A percentile compares a stretch with the other conserved stretches of the same genome.
These are phyloP conservation scores for Drosophila eugracilis DNA, from an alignment of 1,140 invertebrate genomes.

Conservation along the genomic window DNA sequence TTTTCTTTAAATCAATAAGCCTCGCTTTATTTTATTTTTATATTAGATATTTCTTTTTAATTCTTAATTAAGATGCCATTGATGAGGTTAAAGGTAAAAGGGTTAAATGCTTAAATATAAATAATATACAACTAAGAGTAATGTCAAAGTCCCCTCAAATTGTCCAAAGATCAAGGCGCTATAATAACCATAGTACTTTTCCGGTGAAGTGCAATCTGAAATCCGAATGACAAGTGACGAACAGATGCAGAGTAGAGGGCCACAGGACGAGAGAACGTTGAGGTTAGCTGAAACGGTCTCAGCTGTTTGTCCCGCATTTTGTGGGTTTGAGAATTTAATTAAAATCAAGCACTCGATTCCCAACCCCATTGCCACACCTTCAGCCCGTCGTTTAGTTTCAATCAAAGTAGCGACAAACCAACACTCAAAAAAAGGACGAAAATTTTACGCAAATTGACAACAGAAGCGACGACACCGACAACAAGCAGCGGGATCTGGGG, in stretches of 20 bases:
- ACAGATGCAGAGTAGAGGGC: not conserved
- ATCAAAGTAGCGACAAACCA: slow-evolving; percentile 73
- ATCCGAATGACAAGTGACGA: slow-evolving; percentile 66
- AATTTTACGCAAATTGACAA: slow-evolving; percentile 78
- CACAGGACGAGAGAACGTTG: slow-evolving; percentile 24
- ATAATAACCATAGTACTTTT: slow-evolving; percentile 2
- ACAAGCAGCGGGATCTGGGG: slow-evolving; percentile 6
- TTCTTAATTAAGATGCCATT: too few species aligned
- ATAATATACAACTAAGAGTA: too few species aligned
- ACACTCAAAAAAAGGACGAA: slow-evolving; percentile 42
- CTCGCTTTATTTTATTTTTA: too few species aligned
- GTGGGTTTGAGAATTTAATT: slow-evolving; percentile 79
- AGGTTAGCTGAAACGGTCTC: slow-evolving; percentile 41
- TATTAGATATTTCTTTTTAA: too few species aligned
- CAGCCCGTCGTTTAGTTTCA: slow-evolving; percentile 77
- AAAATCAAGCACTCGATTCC: slow-evolving; percentile 63
- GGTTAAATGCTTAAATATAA: too few species aligned
- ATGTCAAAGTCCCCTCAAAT: too few species aligned
- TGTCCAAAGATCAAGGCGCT: not conserved
- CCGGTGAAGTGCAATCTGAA: not conserved
- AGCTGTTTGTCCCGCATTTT: slow-evolving; percentile 70
- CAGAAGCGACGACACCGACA: slow-evolving; percentile 63
- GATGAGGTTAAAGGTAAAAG: too few species aligned
- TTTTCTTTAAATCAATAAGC: too few species aligned
- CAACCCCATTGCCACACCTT: slow-evolving; percentile 13